Evolutionary conservation across 1,140 invertebrate genomes (phyloP).

Genomic region (Neodiprion fabricii): DNA sequence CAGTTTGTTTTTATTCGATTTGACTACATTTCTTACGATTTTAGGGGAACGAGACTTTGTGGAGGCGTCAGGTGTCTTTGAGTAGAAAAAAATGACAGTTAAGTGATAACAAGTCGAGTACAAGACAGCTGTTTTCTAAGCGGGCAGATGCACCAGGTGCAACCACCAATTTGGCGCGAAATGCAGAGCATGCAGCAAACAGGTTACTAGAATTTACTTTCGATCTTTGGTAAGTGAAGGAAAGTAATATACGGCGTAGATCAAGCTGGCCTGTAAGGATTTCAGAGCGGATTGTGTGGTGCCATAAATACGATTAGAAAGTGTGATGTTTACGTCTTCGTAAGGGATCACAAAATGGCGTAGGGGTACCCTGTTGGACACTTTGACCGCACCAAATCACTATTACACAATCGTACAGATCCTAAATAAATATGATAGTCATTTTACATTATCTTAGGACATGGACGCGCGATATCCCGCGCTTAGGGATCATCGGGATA

Average conservation of each 20-base stretch:
- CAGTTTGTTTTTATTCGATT: neutral
- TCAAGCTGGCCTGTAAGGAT: neutral
- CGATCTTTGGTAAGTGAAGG: neutral
- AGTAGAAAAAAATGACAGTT: slow-evolving; percentile 24
- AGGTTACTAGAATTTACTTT: neutral
- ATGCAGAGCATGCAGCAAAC: slow-evolving; percentile 6
- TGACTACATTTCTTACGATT: neutral
- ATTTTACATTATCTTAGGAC: neutral
- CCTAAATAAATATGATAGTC: slow-evolving; percentile 16
- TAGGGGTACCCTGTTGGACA: slow-evolving; percentile 26
- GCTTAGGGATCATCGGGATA: slow-evolving; percentile 25
- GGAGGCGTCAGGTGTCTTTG: neutral
- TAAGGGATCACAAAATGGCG: slow-evolving; percentile 48
- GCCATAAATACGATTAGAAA: slow-evolving; percentile 41
- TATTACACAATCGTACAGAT: slow-evolving; percentile 12
- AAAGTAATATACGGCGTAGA: neutral
- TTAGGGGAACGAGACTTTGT: neutral
- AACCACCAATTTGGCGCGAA: slow-evolving; percentile 45
- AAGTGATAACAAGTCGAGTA: slow-evolving; percentile 10
- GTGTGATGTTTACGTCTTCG: slow-evolving; percentile 45
- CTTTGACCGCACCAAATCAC: neutral
- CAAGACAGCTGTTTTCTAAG: slow-evolving; percentile 47
- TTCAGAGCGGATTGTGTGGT: neutral
- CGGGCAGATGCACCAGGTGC: slow-evolving; percentile 46
- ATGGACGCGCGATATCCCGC: slow-evolving; percentile 12